A percentile compares a stretch with the other conserved stretches of the same genome.
These are phyloP conservation scores for mouse (Mus musculus) DNA, from an alignment of 2,113 vertebrate species.

Conservation along the genomic window GRCm39 chr7:108164001-108164500, in stretches of 20 bases:
- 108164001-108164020: neutral
- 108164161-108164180: slow-evolving; percentile 48
- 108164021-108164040: neutral
- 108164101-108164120: slow-evolving; percentile 58
- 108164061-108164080: neutral
- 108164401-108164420: slow-evolving; percentile 34
- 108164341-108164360: neutral
- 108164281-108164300: slow-evolving; percentile 47
- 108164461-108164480: neutral
- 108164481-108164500: neutral
- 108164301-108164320: neutral
- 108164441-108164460: slow-evolving; percentile 62
- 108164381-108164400: neutral
- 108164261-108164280: slow-evolving; percentile 63
- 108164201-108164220: slow-evolving; percentile 58
- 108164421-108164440: slow-evolving; percentile 38
- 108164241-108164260: slow-evolving; percentile 62
- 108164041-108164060: slow-evolving; percentile 2
- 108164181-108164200: neutral
- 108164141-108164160: slow-evolving; percentile 56
- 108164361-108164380: rapidly evolving
- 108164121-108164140: slow-evolving; percentile 49
- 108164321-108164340: slow-evolving; percentile 26
- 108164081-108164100: slow-evolving; percentile 42
- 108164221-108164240: slow-evolving; percentile 50